These are phyloP conservation scores for Acanthosepion lycidas DNA, from an alignment of 2,888 invertebrate genomes.

Conservation along the genomic window DNA sequence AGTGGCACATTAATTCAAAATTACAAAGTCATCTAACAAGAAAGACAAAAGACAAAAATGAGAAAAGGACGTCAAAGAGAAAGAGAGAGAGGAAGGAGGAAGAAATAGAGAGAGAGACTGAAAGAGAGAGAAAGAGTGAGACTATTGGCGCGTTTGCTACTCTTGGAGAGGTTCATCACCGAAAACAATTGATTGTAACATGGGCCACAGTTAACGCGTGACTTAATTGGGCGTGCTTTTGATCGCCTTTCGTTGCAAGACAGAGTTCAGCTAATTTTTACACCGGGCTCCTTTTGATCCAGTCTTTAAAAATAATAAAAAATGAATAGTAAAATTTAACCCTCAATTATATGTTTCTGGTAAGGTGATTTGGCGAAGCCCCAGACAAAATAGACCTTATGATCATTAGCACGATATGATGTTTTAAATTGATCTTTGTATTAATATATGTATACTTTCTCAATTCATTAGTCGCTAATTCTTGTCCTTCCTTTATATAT, in stretches of 20 bases:
- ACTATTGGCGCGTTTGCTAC: background rate
- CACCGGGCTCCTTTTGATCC: background rate
- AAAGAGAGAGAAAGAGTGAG: background rate
- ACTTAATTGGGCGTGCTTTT: background rate
- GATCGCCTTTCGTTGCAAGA: background rate
- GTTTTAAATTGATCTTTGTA: background rate
- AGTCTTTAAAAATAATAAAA: background rate
- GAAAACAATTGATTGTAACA: background rate
- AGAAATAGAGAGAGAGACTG: background rate
- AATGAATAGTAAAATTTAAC: background rate
- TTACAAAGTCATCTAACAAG: no score
- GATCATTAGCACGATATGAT: background rate
- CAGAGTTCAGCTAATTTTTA: background rate
- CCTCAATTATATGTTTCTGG: conserved; percentile 7
- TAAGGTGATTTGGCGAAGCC: background rate
- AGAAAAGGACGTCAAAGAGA: background rate
- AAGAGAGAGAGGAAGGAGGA: no score
- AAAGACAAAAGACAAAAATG: no score
- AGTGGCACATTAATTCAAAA: no score
- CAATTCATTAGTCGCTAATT: background rate
- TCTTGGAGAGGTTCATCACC: background rate
- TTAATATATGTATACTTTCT: background rate
- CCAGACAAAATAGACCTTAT: conserved; percentile 2
- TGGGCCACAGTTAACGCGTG: no score
- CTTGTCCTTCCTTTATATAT: background rate